Evolutionary conservation across 2,797 vertebrate genomes (phyloP), one percentile per base, ranked within the genome.

Genomic region (Tragelaphus eurycerus): DNA sequence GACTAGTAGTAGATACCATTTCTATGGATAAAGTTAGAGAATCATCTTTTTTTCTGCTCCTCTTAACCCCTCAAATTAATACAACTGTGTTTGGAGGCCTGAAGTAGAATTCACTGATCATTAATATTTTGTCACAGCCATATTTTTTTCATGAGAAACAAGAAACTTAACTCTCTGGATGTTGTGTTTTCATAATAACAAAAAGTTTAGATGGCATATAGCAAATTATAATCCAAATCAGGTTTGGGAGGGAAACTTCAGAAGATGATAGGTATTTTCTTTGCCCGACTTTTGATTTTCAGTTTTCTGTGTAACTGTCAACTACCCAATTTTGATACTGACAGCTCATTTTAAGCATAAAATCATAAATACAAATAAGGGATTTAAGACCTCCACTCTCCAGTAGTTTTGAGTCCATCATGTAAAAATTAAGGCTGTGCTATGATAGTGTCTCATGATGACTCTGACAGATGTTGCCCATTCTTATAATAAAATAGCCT

Each of bases 401-500:
- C 96, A 71, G 97, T 96, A 92, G 60, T 95, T 98, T 97, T 98
- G 55, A 98, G 97, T 97, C 34, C 76, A 90, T 98, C 62, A 17
- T 97, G 48, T 98, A 79, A 96, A 98, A 97, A 93, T 94, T 96
- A 97, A 97, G 74, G 50, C 85, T 94, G 79, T 86, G 23, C 64
- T 96, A 17, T 94, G 46, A 48, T 97, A 46, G 59, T 97, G 67
- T 59, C 16, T 76, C 96, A 34, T 84, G 95, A 93, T 83, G 23
- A 86, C 87, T 97, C 74, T 98, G 96, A 86, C 81, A 98, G 84
- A 98, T 8, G 27, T 81, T 98, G 97, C 67, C 95, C 94, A 96
- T 92, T 93, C 82, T 97, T 97, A 84, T 85, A 98, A 97, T 91
- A 98, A 98, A 97, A 97, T 97, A 46, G 97, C 86, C 87, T 79